phyloP scores from a whole-genome alignment of 2,888 invertebrate species.

The Cryptus armator region DNA sequence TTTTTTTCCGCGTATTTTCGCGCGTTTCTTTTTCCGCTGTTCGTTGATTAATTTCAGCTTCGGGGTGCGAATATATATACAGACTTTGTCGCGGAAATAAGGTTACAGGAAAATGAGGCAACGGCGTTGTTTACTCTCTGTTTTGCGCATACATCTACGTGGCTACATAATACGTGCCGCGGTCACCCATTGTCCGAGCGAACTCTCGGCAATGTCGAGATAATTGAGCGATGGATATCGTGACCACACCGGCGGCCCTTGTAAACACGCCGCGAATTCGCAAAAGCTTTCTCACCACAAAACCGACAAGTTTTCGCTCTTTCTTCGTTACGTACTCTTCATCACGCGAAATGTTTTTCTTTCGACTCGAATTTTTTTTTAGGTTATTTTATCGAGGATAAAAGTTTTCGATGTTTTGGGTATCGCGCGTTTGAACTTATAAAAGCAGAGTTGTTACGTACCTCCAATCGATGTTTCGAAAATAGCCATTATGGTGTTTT shows the following conservation, averaged over 20 bases:
- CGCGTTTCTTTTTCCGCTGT: no score
- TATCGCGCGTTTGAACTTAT: background rate
- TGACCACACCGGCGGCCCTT: constrained; percentile 27
- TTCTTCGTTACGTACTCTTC: background rate
- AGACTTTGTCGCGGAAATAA: constrained; percentile 14
- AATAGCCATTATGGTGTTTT: constrained; percentile 92
- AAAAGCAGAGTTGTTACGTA: constrained; percentile 73
- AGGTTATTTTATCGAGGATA: background rate
- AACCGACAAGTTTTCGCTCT: constrained; percentile 8
- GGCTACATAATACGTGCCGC: constrained; percentile 21
- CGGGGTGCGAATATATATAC: background rate
- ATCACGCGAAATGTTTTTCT: background rate
- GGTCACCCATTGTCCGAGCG: constrained; percentile 37
- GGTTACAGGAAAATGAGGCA: constrained; percentile 3
- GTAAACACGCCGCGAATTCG: constrained; percentile 28
- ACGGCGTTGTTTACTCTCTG: constrained; percentile 20
- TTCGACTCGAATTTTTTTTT: no score
- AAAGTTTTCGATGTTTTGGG: background rate
- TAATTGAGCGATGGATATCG: constrained; percentile 53
- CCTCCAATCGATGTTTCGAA: constrained; percentile 91
- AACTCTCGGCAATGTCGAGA: constrained; percentile 43
- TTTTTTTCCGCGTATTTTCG: no score
- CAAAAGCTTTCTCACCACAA: constrained; percentile 18
- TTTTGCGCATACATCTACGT: background rate
- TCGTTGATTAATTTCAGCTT: background rate